Conservation (phyloP, 2,113 vertebrate species). For the Python bivittatus region DNA sequence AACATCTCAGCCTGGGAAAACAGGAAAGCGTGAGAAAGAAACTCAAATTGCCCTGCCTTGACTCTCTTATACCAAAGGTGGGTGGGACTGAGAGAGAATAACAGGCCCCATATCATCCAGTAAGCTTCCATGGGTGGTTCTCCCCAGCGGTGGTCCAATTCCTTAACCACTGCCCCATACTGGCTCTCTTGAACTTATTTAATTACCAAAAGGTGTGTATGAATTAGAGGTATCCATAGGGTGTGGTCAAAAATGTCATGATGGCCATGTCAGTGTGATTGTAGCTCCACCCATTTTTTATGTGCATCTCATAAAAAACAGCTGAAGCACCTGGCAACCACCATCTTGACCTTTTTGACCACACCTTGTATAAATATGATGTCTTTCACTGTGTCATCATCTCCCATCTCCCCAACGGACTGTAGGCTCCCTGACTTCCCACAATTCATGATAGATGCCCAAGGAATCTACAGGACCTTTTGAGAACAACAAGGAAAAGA, state of each 20-base stretch:
- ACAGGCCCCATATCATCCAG: background rate
- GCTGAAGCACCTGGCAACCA: background rate
- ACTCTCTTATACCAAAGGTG: background rate
- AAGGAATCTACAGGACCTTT: background rate
- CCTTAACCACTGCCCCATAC: background rate
- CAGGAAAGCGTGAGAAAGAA: background rate
- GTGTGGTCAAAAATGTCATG: background rate
- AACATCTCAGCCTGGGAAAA: background rate
- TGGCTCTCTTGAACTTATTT: background rate
- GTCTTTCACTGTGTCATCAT: background rate
- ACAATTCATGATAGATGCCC: background rate
- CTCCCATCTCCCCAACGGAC: background rate
- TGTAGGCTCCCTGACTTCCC: background rate
- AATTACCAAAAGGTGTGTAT: background rate
- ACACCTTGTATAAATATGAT: background rate
- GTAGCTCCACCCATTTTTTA: background rate
- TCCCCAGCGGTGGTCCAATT: background rate
- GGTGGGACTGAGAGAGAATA: background rate
- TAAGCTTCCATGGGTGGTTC: background rate
- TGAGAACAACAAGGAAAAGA: background rate
- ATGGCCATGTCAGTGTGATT: background rate
- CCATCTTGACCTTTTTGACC: background rate
- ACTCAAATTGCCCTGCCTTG: background rate
- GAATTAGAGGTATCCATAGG: background rate
- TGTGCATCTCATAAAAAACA: background rate